These are phyloP conservation scores for Acromyrmex echinatior DNA, from an alignment of 1,140 invertebrate genomes.

Conservation along the genomic window DNA sequence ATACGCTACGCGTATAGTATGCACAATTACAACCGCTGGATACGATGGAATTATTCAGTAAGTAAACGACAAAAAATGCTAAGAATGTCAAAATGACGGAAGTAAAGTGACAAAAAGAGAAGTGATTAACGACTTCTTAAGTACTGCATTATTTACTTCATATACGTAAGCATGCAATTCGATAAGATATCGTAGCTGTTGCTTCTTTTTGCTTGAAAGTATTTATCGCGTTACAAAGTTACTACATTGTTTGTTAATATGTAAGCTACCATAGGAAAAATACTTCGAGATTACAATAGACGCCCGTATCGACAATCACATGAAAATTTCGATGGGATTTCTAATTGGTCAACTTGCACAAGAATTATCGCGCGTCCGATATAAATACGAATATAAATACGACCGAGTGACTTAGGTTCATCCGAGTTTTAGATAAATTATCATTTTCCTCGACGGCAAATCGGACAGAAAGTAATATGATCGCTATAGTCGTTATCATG, in stretches of 20 bases:
- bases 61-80: not conserved
- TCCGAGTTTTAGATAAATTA: not conserved
- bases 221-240: not conserved
- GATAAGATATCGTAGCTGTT: not conserved
- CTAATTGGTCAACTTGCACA: not conserved
- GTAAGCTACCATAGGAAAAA: not conserved
- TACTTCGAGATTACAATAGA: not conserved
- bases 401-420: not conserved
- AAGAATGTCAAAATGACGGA: not conserved
- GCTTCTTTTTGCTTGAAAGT: not conserved
- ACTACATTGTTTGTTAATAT: not conserved
- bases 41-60: not conserved
- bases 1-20: no score
- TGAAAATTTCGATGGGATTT: not conserved
- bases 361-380: not conserved
- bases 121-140: not conserved
- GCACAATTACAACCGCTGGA: not conserved
- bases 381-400: not conserved
- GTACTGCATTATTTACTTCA: not conserved
- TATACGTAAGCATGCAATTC: not conserved
- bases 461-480: not conserved
- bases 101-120: not conserved
- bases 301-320: no score
- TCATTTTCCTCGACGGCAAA: no score
- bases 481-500: slow-evolving; percentile 3